Evolutionary conservation across 2,797 vertebrate species (phyloP), one percentile per base, ranked within the genome.

Genomic region (Lagocephalus sceleratus): DNA sequence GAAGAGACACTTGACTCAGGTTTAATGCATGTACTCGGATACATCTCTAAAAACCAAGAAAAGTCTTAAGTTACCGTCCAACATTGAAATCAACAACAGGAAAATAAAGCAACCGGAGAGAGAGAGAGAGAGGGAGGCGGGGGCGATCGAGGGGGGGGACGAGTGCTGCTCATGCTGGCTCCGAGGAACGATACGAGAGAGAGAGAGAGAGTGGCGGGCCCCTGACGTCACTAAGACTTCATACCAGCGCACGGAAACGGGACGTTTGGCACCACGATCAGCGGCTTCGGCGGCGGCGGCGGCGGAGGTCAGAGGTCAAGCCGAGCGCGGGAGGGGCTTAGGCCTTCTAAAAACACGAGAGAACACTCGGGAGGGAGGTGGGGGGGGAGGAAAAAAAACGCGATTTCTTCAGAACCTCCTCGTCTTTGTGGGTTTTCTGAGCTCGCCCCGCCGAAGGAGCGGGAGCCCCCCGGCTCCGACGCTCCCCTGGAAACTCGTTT

Each of bases 21-120:
- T 92, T 89, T 91, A 88, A 90, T 90, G 81, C 48, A 79, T 78
- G 79, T 85, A 73, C 74, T 80, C 72, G 65, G 84, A 47, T 79
- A 83, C 83, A 85, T 63, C 71, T 83, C 69, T 71, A 84, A 80
- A 89, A 91, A 89, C 78, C 79, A 80, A 74, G 65, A 76, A 81
- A 42, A 78, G 51, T 47, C 41, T 68, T 68, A 78, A 81, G 73
- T 76, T 71, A 77, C 83, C 56, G 66, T 73, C 52, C 73, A 77
- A 88, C 88, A 92, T 76, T 83, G 85, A 82, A 87, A 75, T 77
- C 72, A 80, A 85, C 82, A 79, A 88, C 80, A 70, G 60, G 76
- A 81, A 74, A 73, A 57, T n/a, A 44, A 19, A 79, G 79, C 75
- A 83, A 83, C 76, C 65, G 79, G 79, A 87, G 68, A 75, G 76